Conservation (phyloP, 2,888 invertebrate genomes). For the Axea sp. region DNA sequence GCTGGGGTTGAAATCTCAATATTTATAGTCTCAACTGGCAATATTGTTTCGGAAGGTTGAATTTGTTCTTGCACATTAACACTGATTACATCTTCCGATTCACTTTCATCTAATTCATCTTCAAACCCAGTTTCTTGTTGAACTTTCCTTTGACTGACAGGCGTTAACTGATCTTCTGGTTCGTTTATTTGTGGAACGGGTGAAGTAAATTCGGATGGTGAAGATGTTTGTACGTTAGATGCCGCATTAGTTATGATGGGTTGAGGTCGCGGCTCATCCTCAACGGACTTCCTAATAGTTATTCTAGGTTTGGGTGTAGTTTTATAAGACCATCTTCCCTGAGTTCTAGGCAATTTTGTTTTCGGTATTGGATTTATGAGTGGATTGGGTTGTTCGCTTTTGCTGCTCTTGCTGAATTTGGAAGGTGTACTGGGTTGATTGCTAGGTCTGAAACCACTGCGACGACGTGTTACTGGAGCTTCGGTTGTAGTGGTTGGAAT, state of each 20-base stretch:
- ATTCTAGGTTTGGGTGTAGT: constrained; percentile 93
- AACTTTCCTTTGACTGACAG: constrained; percentile 68
- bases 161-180: constrained; percentile 60
- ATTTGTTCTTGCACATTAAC: constrained; percentile 73
- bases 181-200: constrained; percentile 71
- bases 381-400: constrained; percentile 51
- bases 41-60: constrained; percentile 77
- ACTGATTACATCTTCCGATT: constrained; percentile 80
- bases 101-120: constrained; percentile 86
- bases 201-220: constrained; percentile 71
- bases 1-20: constrained; percentile 93
- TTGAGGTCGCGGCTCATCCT: constrained; percentile 69
- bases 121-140: constrained; percentile 72
- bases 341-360: constrained; percentile 89
- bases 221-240: constrained; percentile 21
- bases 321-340: constrained; percentile 94
- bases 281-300: constrained; percentile 86
- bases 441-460: constrained; percentile 86
- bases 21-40: constrained; percentile 89
- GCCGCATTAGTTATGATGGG: constrained; percentile 60
- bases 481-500: constrained; percentile 72
- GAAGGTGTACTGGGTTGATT: constrained; percentile 81
- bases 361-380: constrained; percentile 84
- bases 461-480: constrained; percentile 72
- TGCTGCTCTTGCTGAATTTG: constrained; percentile 68